Conservation (phyloP, 2,113 vertebrate genomes). For the Mellivora capensis region DNA sequence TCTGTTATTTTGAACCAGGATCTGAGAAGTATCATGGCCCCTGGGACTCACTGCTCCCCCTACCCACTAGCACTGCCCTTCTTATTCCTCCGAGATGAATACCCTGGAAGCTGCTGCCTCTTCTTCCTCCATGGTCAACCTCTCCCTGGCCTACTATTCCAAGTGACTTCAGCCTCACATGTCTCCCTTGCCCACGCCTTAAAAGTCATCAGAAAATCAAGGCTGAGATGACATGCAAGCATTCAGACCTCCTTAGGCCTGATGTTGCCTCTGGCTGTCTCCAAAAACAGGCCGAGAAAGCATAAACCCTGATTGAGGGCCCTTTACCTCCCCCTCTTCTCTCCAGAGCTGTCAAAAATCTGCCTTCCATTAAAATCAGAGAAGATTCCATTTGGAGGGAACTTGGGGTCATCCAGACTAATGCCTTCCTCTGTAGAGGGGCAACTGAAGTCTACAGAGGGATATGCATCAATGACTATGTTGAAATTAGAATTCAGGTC, state of each 20-base stretch:
- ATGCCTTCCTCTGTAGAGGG: not conserved
- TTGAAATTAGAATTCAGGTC: not conserved
- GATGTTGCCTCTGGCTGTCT: not conserved
- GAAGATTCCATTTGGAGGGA: not conserved
- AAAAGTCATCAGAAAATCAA: not conserved
- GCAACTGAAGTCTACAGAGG: not conserved
- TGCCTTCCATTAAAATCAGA: not conserved
- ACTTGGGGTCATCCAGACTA: not conserved
- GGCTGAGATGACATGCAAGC: not conserved
- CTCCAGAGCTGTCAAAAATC: not conserved
- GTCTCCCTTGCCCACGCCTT: not conserved
- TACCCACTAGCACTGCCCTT: not conserved
- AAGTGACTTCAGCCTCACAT: not conserved
- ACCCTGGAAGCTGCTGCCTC: not conserved
- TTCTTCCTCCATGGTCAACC: not conserved
- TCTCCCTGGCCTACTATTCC: not conserved
- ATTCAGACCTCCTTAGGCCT: not conserved
- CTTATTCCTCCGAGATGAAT: not conserved
- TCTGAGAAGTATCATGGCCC: not conserved
- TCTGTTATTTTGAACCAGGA: not conserved
- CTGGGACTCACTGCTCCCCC: not conserved
- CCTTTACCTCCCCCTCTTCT: not conserved
- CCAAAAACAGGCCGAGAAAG: not conserved
- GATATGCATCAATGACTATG: not conserved
- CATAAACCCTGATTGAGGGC: not conserved